A percentile compares a stretch with the other conserved stretches of the same genome.
phyloP scores from a whole-genome alignment of 2,113 vertebrate species.

The Scatophagus argus region DNA sequence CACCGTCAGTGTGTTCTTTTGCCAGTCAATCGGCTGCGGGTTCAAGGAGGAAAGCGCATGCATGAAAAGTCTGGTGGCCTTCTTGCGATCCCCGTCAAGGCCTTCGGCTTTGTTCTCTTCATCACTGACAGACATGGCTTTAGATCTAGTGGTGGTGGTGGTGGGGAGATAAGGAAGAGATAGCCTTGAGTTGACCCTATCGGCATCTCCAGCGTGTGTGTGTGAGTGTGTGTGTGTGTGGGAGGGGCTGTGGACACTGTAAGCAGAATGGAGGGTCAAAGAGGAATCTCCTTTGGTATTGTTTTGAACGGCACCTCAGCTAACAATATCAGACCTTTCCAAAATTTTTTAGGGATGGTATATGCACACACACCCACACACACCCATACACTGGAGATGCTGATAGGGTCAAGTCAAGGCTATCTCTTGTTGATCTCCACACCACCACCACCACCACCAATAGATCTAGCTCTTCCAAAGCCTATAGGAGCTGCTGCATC shows the following conservation, averaged over 20 bases:
- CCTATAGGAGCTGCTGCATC: background rate
- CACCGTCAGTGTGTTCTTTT: conserved; percentile 6
- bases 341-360: background rate
- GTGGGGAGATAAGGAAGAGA: conserved; percentile 63
- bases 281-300: conserved; percentile 40
- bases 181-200: conserved; percentile 67
- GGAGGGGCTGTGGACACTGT: background rate
- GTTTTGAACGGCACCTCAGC: conserved; percentile 18
- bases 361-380: background rate
- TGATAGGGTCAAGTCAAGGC: no score
- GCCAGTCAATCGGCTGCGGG: conserved; percentile 31
- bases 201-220: conserved; percentile 29
- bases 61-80: conserved; percentile 34
- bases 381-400: background rate
- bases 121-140: conserved; percentile 48
- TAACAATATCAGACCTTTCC: background rate
- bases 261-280: background rate
- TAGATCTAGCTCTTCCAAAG: background rate
- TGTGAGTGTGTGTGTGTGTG: conserved; percentile 10
- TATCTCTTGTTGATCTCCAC: no score
- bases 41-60: conserved; percentile 38
- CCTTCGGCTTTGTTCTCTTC: conserved; percentile 54
- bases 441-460: no score
- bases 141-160: conserved; percentile 41
- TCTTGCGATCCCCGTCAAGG: conserved; percentile 50